These are phyloP conservation scores for Frieseomelitta varia DNA, from an alignment of 1,140 invertebrate genomes.

Conservation along the genomic window DNA sequence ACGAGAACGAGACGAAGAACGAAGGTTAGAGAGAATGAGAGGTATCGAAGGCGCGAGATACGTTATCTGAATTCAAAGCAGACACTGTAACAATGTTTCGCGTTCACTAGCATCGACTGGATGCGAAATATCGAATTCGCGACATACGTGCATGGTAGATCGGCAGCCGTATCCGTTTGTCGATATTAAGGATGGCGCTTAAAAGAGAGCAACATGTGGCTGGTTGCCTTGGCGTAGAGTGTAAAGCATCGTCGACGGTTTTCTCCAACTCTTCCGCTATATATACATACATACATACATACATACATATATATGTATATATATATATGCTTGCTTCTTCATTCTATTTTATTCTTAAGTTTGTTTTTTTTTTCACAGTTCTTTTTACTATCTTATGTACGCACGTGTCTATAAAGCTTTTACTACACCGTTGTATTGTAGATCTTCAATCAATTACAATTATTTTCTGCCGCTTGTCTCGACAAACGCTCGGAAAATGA, in stretches of 20 bases:
- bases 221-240: constrained; percentile 10
- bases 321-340: background rate
- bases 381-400: constrained; percentile 11
- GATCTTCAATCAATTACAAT: constrained; percentile 31
- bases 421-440: background rate
- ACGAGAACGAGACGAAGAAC: constrained; percentile 44
- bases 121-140: constrained; percentile 57
- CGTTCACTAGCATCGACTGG: constrained; percentile 45
- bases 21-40: constrained; percentile 53
- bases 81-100: constrained; percentile 66
- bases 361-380: constrained; percentile 19
- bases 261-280: constrained; percentile 9
- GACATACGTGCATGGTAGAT: constrained; percentile 55
- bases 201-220: constrained; percentile 70
- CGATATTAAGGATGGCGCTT: constrained; percentile 63
- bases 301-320: background rate
- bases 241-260: constrained; percentile 35
- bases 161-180: constrained; percentile 53
- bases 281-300: too few species aligned
- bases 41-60: constrained; percentile 66
- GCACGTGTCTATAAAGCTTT: constrained; percentile 33
- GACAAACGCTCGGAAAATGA: too few species aligned
- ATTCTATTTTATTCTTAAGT: constrained; percentile 6
- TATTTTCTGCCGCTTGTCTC: too few species aligned
- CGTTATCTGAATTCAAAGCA: constrained; percentile 71